These are phyloP conservation scores for Celastrina argiolus DNA, from an alignment of 2,888 invertebrate species.

Conservation along the genomic window DNA sequence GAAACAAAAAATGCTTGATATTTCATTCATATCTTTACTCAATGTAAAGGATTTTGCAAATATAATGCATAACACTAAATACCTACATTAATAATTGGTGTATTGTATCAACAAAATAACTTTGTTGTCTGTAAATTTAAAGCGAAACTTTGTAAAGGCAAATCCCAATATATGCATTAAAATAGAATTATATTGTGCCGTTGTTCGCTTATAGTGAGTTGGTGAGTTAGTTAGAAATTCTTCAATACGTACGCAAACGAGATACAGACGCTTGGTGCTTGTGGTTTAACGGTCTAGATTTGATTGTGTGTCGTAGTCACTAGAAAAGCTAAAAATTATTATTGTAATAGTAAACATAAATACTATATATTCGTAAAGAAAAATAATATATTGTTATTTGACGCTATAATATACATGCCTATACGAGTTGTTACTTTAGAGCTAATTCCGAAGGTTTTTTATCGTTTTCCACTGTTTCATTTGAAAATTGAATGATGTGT, in stretches of 20 bases:
- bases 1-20: too few species aligned
- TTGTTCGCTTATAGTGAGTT: too few species aligned
- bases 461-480: slow-evolving; percentile 1
- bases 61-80: too few species aligned
- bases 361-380: too few species aligned
- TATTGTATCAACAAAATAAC: too few species aligned
- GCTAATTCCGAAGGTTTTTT: neutral
- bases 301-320: slow-evolving; percentile 8
- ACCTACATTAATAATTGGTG: too few species aligned
- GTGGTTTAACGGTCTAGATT: slow-evolving; percentile 14
- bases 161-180: too few species aligned
- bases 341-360: too few species aligned
- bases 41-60: too few species aligned
- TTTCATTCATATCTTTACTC: neutral
- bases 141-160: too few species aligned
- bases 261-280: slow-evolving; percentile 22
- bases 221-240: neutral
- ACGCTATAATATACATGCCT: neutral
- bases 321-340: neutral
- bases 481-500: neutral
- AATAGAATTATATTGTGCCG: too few species aligned
- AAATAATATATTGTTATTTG: neutral
- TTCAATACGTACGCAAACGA: slow-evolving; percentile 15
- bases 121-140: too few species aligned
- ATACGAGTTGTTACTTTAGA: neutral